phyloP scores from a whole-genome alignment of 2,888 invertebrate genomes.

The Apamea monoglypha region DNA sequence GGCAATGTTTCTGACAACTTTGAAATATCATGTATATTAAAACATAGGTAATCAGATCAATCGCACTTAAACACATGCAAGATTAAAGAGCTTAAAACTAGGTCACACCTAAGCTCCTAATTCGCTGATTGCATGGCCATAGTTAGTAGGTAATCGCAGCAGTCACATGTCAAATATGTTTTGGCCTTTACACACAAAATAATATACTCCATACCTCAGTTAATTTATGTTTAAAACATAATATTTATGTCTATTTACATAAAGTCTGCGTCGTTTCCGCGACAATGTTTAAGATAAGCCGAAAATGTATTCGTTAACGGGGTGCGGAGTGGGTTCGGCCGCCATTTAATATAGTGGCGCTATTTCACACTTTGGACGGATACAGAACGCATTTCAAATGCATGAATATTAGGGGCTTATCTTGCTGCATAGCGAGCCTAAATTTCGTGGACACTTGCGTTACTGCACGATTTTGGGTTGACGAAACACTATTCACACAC shows the following conservation, averaged over 20 bases:
- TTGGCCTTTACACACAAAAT: slow-evolving; percentile 47
- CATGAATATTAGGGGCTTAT: slow-evolving; percentile 51
- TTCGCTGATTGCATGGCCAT: neutral
- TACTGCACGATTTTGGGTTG: slow-evolving; percentile 28
- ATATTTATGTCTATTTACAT: slow-evolving; percentile 80
- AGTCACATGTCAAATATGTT: slow-evolving; percentile 47
- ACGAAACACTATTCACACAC: neutral
- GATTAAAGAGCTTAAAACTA: neutral
- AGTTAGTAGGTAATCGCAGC: slow-evolving; percentile 25
- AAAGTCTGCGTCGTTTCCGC: slow-evolving; percentile 78
- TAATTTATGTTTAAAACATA: slow-evolving; percentile 77
- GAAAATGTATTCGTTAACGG: slow-evolving; percentile 74
- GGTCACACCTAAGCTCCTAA: slow-evolving; percentile 4
- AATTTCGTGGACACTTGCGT: slow-evolving; percentile 23
- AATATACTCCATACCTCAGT: slow-evolving; percentile 57
- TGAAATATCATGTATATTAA: neutral
- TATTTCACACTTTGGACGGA: slow-evolving; percentile 55
- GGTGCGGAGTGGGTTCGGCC: slow-evolving; percentile 71
- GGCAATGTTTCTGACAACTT: neutral
- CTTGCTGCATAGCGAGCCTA: slow-evolving; percentile 28
- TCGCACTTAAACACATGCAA: neutral
- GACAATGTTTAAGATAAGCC: slow-evolving; percentile 79
- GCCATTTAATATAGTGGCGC: slow-evolving; percentile 55
- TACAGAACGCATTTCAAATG: slow-evolving; percentile 57
- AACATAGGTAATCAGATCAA: neutral